These are phyloP conservation scores for Streblospio benedicti DNA, from an alignment of 1,140 invertebrate genomes.

Conservation along the genomic window DNA sequence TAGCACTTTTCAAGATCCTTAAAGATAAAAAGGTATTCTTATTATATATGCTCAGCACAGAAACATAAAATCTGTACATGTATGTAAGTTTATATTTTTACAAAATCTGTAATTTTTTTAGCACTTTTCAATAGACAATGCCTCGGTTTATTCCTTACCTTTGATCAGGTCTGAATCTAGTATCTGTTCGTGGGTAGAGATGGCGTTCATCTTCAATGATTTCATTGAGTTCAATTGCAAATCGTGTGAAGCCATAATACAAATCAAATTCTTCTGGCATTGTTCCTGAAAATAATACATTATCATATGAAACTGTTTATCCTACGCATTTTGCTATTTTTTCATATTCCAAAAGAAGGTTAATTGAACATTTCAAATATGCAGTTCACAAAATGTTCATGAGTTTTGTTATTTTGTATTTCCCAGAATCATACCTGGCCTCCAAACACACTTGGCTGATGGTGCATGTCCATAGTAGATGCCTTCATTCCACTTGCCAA, in stretches of 20 bases:
- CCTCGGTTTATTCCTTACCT: no score
- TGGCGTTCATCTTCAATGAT: slow-evolving; percentile 57
- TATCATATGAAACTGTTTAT: background rate
- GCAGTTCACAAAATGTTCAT: no score
- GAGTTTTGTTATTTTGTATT: no score
- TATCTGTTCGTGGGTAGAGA: slow-evolving; percentile 65
- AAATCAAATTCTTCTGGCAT: slow-evolving; percentile 71
- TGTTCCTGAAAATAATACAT: slow-evolving; percentile 50
- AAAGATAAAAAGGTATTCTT: no score
- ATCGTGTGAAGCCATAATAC: slow-evolving; percentile 76
- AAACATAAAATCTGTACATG: no score
- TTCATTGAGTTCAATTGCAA: slow-evolving; percentile 79
- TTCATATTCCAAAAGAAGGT: background rate
- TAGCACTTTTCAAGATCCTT: no score
- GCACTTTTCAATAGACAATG: no score
- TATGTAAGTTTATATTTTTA: no score
- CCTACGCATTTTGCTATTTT: background rate
- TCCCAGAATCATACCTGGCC: slow-evolving; percentile 59
- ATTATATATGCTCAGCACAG: no score
- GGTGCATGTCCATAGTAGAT: slow-evolving; percentile 62
- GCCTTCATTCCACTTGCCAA: slow-evolving; percentile 75
- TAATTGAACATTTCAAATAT: no score
- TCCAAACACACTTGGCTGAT: slow-evolving; percentile 64
- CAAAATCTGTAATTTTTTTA: no score
- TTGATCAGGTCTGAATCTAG: slow-evolving; percentile 57